These are phyloP conservation scores for Scrobipalpa costella DNA, from an alignment of 2,888 invertebrate species.

Conservation along the genomic window DNA sequence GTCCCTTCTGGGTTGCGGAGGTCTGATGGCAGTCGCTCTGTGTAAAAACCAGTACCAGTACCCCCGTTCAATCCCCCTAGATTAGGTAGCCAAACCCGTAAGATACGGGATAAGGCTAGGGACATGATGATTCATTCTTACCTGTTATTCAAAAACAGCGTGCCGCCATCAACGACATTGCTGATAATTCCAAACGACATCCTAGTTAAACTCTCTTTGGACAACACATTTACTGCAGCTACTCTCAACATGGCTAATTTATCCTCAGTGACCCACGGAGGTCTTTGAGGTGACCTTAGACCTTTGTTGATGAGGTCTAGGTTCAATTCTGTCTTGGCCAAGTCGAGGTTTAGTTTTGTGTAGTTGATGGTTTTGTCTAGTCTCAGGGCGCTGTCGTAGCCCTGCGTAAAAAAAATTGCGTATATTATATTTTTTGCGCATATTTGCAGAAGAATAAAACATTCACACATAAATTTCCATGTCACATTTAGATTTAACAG, in stretches of 20 bases:
- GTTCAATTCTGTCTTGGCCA: constrained; percentile 47
- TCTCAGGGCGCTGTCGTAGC: constrained; percentile 53
- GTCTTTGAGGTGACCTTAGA: constrained; percentile 52
- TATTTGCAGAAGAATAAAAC: too few species aligned
- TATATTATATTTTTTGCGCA: not conserved
- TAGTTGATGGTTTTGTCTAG: constrained; percentile 59
- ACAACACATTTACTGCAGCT: constrained; percentile 49
- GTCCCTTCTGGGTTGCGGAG: too few species aligned
- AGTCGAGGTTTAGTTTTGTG: constrained; percentile 44
- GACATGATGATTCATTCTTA: constrained; percentile 42
- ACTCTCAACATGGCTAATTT: constrained; percentile 46
- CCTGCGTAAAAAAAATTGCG: constrained; percentile 46
- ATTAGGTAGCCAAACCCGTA: too few species aligned
- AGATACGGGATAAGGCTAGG: too few species aligned
- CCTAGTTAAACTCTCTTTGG: constrained; percentile 61
- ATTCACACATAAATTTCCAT: too few species aligned
- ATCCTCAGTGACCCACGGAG: constrained; percentile 63
- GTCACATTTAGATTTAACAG: too few species aligned
- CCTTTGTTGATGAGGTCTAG: constrained; percentile 49
- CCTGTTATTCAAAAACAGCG: constrained; percentile 70
- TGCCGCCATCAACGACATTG: constrained; percentile 68
- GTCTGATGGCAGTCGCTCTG: too few species aligned
- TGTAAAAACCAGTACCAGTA: too few species aligned
- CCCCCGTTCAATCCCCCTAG: too few species aligned
- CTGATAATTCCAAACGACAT: constrained; percentile 60